Percentiles rank a stretch among this genome's conserved stretches.
Conservation (phyloP, 2,113 vertebrate species). For the Theristicus caerulescens region DNA sequence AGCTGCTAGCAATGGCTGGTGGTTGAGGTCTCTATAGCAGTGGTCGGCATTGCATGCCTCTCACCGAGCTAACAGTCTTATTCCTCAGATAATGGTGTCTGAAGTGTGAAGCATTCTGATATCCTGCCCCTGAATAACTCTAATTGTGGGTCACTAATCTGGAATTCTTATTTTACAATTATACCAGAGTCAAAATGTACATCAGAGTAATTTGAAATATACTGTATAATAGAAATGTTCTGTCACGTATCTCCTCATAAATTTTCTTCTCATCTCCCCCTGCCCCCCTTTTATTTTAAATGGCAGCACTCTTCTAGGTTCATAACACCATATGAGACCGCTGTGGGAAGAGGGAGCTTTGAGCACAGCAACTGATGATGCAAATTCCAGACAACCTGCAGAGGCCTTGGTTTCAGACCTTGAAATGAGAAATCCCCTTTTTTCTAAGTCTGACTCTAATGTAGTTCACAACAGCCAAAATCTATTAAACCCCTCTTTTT, state of each 20-base stretch:
- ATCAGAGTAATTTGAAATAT: not conserved
- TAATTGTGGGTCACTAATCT: not conserved
- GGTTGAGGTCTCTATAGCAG: not conserved
- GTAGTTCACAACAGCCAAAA: not conserved
- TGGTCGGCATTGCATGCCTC: accelerated
- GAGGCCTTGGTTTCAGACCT: not conserved
- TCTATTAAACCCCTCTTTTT: not conserved
- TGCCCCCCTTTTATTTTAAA: not conserved
- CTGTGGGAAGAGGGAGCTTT: not conserved
- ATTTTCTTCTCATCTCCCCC: not conserved
- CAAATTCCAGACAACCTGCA: not conserved
- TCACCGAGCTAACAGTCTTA: not conserved
- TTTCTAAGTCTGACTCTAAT: not conserved
- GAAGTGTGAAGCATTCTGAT: not conserved
- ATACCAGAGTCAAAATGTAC: not conserved
- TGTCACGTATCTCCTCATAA: not conserved
- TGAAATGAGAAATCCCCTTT: not conserved
- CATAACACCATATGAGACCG: not conserved
- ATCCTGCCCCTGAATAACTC: not conserved
- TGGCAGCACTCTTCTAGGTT: not conserved
- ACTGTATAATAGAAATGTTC: not conserved
- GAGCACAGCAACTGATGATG: not conserved
- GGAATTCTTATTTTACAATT: not conserved
- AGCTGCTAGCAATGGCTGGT: not conserved
- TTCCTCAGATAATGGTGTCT: not conserved